Evolutionary conservation across 23 tunicate species (phyloP).

Genomic region (Clavelina lepadiformis): DNA sequence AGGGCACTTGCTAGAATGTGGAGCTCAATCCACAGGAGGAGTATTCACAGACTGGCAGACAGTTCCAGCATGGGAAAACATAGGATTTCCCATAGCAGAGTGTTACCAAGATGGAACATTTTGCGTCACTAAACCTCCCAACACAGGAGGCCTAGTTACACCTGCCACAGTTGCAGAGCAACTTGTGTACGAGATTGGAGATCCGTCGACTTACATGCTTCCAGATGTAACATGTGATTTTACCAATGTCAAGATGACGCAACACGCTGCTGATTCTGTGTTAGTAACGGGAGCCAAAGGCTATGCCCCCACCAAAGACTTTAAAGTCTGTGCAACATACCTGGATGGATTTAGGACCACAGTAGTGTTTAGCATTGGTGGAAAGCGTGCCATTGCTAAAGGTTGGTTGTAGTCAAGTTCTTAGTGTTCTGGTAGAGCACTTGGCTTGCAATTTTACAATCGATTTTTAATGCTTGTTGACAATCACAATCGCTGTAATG

Average conservation of each 20-base stretch:
- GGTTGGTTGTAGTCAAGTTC: no score
- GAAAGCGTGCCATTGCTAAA: conserved; percentile 85
- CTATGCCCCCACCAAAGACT: conserved; percentile 40
- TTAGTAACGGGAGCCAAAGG: conserved; percentile 70
- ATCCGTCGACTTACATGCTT: conserved; percentile 70
- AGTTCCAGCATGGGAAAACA: conserved; percentile 83
- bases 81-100: conserved; percentile 93
- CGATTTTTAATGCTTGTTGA: no score
- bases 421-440: no score
- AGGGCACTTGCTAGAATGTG: conserved; percentile 94
- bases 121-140: conserved; percentile 67
- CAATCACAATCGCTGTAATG: no score
- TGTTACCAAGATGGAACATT: conserved; percentile 69
- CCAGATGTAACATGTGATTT: conserved; percentile 93
- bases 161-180: conserved; percentile 91
- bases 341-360: conserved; percentile 77
- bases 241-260: conserved; percentile 39
- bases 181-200: conserved; percentile 88
- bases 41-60: conserved; percentile 88
- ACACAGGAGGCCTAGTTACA: conserved; percentile 78
- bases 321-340: conserved; percentile 85
- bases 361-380: conserved; percentile 70
- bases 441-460: no score
- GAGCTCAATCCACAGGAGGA: conserved; percentile 96
- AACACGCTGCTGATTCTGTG: conserved; percentile 44